Evolutionary conservation across 2,113 vertebrate species (phyloP).

Genomic region (Coryphaenoides rupestris): DNA sequence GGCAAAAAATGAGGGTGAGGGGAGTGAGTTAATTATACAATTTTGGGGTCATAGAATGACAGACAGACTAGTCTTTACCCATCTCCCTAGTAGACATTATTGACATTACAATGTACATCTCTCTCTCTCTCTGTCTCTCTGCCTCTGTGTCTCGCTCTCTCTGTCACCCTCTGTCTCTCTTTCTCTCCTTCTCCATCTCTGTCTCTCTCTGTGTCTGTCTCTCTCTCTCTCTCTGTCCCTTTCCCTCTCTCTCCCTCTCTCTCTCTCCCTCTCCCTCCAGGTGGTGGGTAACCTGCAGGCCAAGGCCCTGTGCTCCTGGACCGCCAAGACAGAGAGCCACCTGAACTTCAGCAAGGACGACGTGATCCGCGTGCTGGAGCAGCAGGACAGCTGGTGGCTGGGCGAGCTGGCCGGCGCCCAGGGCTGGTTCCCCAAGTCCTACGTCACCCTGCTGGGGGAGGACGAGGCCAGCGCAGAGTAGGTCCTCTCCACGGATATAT

Average conservation of each 20-base stretch:
- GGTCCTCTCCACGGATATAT: constrained; percentile 13
- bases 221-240: too few relatives aligned
- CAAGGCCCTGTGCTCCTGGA: constrained; percentile 95
- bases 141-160: not conserved
- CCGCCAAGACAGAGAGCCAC: constrained; percentile 95
- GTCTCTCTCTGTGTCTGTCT: too few relatives aligned
- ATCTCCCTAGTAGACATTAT: too few relatives aligned
- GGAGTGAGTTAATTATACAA: too few relatives aligned
- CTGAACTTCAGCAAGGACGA: constrained; percentile 96
- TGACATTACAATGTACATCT: too few relatives aligned
- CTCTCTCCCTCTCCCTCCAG: constrained; percentile 39
- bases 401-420: constrained; percentile 84
- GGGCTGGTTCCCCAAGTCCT: constrained; percentile 96
- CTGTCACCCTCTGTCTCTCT: too few relatives aligned
- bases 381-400: constrained; percentile 98
- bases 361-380: constrained; percentile 89
- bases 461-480: constrained; percentile 56
- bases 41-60: too few relatives aligned
- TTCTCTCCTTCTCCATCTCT: too few relatives aligned
- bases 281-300: constrained; percentile 84
- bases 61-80: not conserved
- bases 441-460: constrained; percentile 83
- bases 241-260: not conserved
- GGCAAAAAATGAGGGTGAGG: not conserved
- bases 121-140: too few relatives aligned